Conservation (phyloP, 2,113 vertebrate species). For the Dromiciops gliroides region DNA sequence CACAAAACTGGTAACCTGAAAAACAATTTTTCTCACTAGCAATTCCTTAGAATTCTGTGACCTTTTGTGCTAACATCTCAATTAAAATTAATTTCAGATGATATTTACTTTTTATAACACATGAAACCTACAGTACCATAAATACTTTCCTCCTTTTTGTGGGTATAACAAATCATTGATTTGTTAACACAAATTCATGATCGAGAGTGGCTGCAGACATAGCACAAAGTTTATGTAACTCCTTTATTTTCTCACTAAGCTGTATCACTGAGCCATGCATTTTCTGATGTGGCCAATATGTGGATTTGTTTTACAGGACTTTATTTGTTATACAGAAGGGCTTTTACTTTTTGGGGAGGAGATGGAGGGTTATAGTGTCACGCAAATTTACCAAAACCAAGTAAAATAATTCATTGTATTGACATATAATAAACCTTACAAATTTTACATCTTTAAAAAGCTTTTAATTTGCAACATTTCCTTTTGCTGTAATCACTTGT, state of each 20-base stretch:
- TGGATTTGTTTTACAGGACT: not conserved
- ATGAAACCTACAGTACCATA: not conserved
- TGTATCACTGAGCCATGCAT: not conserved
- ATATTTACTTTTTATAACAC: too few relatives aligned
- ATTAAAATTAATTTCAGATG: not conserved
- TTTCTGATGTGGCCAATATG: not conserved
- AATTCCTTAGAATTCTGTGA: not conserved
- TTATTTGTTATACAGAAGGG: not conserved
- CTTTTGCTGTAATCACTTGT: not conserved
- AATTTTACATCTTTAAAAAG: not conserved
- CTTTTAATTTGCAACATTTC: not conserved
- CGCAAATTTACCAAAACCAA: not conserved
- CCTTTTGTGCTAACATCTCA: not conserved
- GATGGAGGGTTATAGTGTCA: not conserved
- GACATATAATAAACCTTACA: not conserved
- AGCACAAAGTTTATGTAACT: not conserved
- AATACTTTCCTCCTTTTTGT: not conserved
- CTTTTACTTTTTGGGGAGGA: not conserved
- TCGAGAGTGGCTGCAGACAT: not conserved
- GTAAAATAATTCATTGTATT: not conserved
- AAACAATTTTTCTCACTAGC: not conserved
- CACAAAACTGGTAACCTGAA: not conserved
- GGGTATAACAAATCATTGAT: not conserved
- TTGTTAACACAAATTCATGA: not conserved
- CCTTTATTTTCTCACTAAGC: not conserved